Percentiles rank a stretch among this genome's conserved stretches.
These are phyloP conservation scores for Ctenomys sociabilis DNA, from an alignment of 2,113 vertebrate genomes.

Conservation along the genomic window DNA sequence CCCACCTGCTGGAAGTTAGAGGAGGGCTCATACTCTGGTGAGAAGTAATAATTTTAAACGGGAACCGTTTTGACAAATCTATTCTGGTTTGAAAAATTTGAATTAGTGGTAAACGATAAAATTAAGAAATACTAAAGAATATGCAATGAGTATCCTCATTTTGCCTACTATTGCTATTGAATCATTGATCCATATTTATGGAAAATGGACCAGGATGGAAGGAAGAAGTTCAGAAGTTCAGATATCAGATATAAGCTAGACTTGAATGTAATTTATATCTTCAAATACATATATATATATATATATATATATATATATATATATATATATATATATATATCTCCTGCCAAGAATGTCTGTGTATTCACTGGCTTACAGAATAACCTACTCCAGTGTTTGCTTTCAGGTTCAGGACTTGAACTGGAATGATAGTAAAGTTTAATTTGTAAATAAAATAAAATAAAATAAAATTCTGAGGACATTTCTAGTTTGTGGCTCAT, in stretches of 20 bases:
- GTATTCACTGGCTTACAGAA: neutral
- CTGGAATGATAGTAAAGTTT: neutral
- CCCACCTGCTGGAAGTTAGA: neutral
- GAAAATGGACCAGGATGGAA: neutral
- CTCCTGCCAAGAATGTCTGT: neutral
- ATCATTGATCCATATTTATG: neutral
- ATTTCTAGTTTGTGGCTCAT: constrained; percentile 33
- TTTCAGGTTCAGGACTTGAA: neutral
- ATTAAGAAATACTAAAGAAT: neutral
- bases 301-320: neutral
- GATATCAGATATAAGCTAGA: neutral
- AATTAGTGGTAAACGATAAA: constrained; percentile 8
- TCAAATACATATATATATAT: neutral
- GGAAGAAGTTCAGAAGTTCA: neutral
- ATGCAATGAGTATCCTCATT: neutral
- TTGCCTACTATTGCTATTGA: neutral
- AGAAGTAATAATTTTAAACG: neutral
- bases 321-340: neutral
- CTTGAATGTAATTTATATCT: neutral
- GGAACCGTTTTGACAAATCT: constrained; percentile 1
- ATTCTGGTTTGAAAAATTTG: neutral
- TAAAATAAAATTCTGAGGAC: neutral
- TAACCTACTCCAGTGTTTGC: neutral
- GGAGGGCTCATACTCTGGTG: neutral
- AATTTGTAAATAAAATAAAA: constrained; percentile 27